Evolutionary conservation across 2,797 vertebrate species (phyloP), one percentile per base, ranked within the genome.

Genomic region (Pygocentrus nattereri): DNA sequence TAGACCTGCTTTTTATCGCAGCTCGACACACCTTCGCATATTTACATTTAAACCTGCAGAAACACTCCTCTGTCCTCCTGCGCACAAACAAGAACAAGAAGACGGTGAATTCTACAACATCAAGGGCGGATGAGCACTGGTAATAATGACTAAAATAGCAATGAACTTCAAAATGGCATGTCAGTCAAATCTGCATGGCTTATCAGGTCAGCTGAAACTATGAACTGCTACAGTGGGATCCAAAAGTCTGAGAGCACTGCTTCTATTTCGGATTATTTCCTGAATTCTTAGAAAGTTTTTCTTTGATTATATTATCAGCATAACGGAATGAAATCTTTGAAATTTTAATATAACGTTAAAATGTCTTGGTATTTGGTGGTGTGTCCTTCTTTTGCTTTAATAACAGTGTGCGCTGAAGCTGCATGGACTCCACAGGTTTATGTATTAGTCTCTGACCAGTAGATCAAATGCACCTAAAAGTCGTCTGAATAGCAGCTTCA

Each of bases 1-100:
- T 82, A 85, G 65, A 82, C 80, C 49, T 82, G 84, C 56, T 41
- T 84, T 87, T 82, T 78, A 83, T 85, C 76, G 25, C 52, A 84
- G 71, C 79, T 59, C 77, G 86, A 84, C 69, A 65, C 61, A 74
- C 74, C 38, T 25, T 1, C 0, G 21, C 73, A 23, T 78, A 77
- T 47, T 44, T 65, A 58, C 72, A 47, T 84, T 75, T 73, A 23
- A 73, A 59, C 27, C 30, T 52, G 2, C 49, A 79, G 19, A 79
- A 64, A 44, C 56, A 13, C 27, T 61, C 70, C 30, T 80, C 49
- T 83, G 59, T 54, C 54, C 41, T 64, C 70, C 31, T 59, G 21
- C 21, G 13, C 49, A 21, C 65, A 76, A 18, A 21, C 61, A 56
- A 70, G 23, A 41, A 38, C 21, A 25, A 13, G 25, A 5, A 52